Evolutionary conservation across 2,888 invertebrate genomes (phyloP), one percentile per base, ranked within the genome.

Genomic region (Scaptomyza parva): DNA sequence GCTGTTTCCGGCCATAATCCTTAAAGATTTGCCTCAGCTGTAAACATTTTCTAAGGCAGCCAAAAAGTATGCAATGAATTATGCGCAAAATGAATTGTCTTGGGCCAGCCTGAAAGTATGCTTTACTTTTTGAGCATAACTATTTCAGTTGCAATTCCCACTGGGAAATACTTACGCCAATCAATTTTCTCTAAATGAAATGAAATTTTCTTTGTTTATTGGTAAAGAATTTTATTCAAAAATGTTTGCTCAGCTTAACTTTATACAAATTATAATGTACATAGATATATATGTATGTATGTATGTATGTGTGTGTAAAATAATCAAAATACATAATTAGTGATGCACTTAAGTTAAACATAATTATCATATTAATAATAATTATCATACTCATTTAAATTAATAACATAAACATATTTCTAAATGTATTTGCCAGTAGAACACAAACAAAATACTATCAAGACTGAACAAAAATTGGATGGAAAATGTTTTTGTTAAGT

Each of bases 211-310:
- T 0, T 4, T 12, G 2, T 35, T 69, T 68, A 83, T 73, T 73
- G 81, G 70, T 88, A 83, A 84, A 88, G 85, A 86, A 85, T 88
- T 85, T 85, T 88, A 88, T 85, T 88, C 81, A 86, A 88, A 85
- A 85, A 88, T 67, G 76, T 87, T 87, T 75, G 65, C 62, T 77
- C 70, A 62, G 69, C 86, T 86, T 85, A 85, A 76, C 87, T 83
- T 85, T 86, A 83, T 85, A 85, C 85, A 85, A 85, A 85, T 88
- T 67, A 88, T 84, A 88, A 70, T 86, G 74, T 88, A 85, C 64
- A 70, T 37, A 37, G 7, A 7, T 37, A 17, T 35, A 67, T n/a
- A n/a, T n/a, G n/a, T n/a, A n/a, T n/a, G n/a, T n/a, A n/a, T n/a
- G n/a, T n/a, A n/a, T n/a, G 5, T 22, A 3, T 22, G 22, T 28